Conservation (phyloP, 2,113 vertebrate species). For the Paralichthys olivaceus region DNA sequence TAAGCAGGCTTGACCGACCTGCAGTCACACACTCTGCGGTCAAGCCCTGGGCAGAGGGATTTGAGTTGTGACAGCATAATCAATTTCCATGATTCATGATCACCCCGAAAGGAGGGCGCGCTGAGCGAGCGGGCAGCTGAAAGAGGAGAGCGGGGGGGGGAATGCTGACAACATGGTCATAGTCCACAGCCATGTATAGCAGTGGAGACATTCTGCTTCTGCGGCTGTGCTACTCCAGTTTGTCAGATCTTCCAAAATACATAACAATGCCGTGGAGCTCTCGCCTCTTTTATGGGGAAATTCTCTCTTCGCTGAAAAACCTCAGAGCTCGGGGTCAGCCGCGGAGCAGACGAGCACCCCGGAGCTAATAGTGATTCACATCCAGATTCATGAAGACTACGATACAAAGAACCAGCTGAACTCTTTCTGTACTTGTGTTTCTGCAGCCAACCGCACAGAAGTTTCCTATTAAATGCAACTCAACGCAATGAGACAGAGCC, state of each 20-base stretch:
- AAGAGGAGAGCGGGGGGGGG: conserved; percentile 65
- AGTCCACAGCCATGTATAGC: conserved; percentile 45
- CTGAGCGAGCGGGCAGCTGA: conserved; percentile 70
- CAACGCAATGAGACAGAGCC: not conserved
- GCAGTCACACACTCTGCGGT: conserved; percentile 78
- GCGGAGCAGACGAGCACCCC: conserved; percentile 27
- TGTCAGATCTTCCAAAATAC: conserved; percentile 32
- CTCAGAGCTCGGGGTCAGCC: conserved; percentile 20
- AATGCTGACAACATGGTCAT: conserved; percentile 69
- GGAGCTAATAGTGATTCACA: conserved; percentile 18
- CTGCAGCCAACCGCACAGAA: conserved; percentile 1
- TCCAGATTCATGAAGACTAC: conserved; percentile 4
- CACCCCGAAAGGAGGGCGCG: conserved; percentile 57
- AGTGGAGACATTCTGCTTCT: conserved; percentile 32
- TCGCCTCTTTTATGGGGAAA: conserved; percentile 4
- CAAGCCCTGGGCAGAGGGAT: conserved; percentile 71
- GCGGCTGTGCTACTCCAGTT: not conserved
- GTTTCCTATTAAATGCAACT: conserved; percentile 24
- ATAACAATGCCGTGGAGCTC: conserved; percentile 23
- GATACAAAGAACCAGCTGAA: conserved; percentile 6
- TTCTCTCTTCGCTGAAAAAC: conserved; percentile 22
- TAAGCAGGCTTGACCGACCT: conserved; percentile 81
- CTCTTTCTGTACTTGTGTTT: not conserved
- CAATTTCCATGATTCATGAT: conserved; percentile 82
- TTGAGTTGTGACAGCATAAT: conserved; percentile 82